Base-by-base conservation (phyloP, 1,140 invertebrate species). In the Panulirus ornatus region DNA sequence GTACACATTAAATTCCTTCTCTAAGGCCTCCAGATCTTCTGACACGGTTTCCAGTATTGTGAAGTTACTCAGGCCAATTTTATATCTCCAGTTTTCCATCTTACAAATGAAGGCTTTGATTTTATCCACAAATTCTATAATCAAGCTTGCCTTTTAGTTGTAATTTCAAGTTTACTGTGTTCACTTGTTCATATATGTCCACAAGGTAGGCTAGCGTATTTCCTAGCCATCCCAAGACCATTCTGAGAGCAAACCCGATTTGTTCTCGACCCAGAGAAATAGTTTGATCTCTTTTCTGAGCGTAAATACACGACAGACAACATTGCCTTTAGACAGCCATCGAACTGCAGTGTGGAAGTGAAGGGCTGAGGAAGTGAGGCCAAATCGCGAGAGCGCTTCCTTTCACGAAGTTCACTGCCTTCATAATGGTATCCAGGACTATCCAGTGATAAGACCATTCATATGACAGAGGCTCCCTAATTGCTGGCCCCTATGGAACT, bases 191-290 rank as follows among this genome's bases (percentile, higher is more conserved):
- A 66, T 51, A 88, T 88, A 84, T 81, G 76, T 75, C 75, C 34
- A 82, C 71, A 88, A 88, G 87, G 58, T 84, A 82, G 87, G 87
- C 75, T 71, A 84, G 36, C 75, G 84, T 54, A 82, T 54, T 82
- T 34, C 70, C n/a, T 5, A 71, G 83, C 63, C 9, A 73, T 71
- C 83, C 47, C 19, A 2, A 44, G 63, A 84, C 63, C 82, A 84
- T 71, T 34, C 66, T 84, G 66, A 84, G 6, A 84, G 40, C 9
- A 87, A 76, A 58, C 51, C 71, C 36, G 51, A 16, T n/a, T 78
- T 87, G 71, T 30, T 34, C 34, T 87, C 22, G 51, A 58, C 34
- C 40, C 19, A 14, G 36, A 85, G 66, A 73, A 85, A 71, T 0
- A 76, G 47, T 16, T n/a, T 76, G 44, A 87, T 54, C 9, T 87